Percentiles rank a stretch among this genome's conserved stretches.
Conservation (phyloP, 2,888 invertebrate genomes). For the Leistus spinibarbis region DNA sequence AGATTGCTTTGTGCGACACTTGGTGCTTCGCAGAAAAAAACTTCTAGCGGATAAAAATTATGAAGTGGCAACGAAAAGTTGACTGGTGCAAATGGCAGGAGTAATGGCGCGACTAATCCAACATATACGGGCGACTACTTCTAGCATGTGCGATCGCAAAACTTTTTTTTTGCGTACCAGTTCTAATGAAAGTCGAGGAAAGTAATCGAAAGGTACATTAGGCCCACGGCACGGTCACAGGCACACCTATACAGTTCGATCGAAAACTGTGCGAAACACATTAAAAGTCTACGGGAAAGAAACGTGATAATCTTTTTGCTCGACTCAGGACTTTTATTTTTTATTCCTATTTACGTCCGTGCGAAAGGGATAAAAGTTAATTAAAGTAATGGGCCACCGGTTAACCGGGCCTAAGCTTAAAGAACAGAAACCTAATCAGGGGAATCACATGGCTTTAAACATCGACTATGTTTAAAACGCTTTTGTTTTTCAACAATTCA, state of each 20-base stretch:
- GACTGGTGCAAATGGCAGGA: slow-evolving; percentile 29
- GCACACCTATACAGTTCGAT: too few relatives aligned
- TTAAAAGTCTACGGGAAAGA: neutral
- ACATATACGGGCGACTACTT: neutral
- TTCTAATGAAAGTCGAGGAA: neutral
- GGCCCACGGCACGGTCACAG: neutral
- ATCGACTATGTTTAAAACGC: too few relatives aligned
- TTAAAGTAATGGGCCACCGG: neutral
- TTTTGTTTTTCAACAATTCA: too few relatives aligned
- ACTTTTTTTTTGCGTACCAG: neutral
- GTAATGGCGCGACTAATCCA: slow-evolving; percentile 30
- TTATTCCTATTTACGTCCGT: neutral
- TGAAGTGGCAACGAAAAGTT: slow-evolving; percentile 33
- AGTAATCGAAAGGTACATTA: neutral
- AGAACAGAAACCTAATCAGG: too few relatives aligned
- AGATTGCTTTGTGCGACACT: slow-evolving; percentile 14
- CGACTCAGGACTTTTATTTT: neutral
- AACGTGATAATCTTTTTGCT: neutral
- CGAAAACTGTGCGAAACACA: neutral
- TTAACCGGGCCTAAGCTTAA: too few relatives aligned
- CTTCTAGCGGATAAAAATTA: slow-evolving; percentile 29
- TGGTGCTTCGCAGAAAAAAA: slow-evolving; percentile 2
- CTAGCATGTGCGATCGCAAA: neutral
- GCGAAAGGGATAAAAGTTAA: neutral
- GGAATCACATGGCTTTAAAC: too few relatives aligned